Evolutionary conservation across 2,888 invertebrate genomes (phyloP), one percentile per base, ranked within the genome.

Genomic region (Rhagonycha fulva): DNA sequence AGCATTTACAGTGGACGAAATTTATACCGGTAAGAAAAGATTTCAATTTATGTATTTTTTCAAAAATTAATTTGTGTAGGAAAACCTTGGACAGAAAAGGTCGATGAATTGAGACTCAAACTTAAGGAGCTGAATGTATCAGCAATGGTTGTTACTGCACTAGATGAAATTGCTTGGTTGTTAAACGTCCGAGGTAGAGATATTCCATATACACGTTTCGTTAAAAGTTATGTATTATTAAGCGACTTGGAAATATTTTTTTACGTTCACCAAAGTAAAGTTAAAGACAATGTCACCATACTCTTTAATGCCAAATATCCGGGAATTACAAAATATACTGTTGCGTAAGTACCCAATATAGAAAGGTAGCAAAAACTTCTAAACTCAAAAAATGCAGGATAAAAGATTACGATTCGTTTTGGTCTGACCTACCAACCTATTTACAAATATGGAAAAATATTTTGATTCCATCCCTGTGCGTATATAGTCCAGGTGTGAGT

Each of bases 161-260:
- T 97, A 72, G 96, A 97, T 82, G 97, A 97, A 87, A 92, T 95
- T 66, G 95, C 96, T 0, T 97, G 97, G 94, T 87, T 97, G 32
- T 89, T 97, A 47, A 98, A 98, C 86, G 91, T 98, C 14, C 91
- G 97, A n/a, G 97, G 96, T 0, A 89, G 91, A 74, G 97, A 98
- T 88, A 90, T 96, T 79, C 94, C 94, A 0, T 93, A 92, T 85
- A 94, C 94, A 0, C 96, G 97, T 0, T 92, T 95, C 14, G 89
- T 96, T 9, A 92, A 93, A 84, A 92, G 95, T 62, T 96, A 95
- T 85, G 90, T 93, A 1, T 88, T 95, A 62, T 86, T 96, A 63
- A 93, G 93, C 74, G 88, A 90, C 78, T 88, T 90, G 4, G 91
- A 92, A 72, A 89, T 95, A 26, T 90, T 92, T 82, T 90, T 96